Conservation (phyloP, 2,797 vertebrate genomes). For the Iguana delicatissima region DNA sequence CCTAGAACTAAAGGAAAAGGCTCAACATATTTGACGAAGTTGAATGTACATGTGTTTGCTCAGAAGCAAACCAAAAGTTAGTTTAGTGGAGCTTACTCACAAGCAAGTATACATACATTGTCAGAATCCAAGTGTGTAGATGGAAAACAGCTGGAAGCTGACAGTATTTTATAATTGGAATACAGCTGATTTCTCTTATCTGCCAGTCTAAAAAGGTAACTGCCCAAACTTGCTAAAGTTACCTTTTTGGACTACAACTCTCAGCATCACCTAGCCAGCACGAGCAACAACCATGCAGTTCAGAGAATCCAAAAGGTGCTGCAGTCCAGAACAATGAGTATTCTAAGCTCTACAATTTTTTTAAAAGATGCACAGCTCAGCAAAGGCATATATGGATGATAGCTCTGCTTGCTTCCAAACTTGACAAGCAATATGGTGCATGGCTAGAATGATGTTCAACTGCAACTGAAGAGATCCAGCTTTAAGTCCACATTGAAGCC, state of each 20-base stretch:
- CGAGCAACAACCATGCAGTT: no score
- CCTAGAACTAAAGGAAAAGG: no score
- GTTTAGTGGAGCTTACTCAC: background rate
- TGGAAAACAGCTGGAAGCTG: background rate
- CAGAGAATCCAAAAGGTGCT: no score
- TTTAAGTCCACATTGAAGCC: background rate
- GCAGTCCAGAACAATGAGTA: background rate
- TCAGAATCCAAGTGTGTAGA: background rate
- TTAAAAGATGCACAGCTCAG: background rate
- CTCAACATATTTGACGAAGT: no score
- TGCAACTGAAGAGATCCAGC: no score
- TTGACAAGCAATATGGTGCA: no score
- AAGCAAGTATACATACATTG: background rate
- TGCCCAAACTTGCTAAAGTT: background rate
- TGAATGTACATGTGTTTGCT: background rate
- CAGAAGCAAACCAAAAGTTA: background rate
- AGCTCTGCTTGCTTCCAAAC: background rate
- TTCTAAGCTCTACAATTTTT: background rate
- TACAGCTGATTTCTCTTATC: background rate
- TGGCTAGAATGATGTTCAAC: no score
- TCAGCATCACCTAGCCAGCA: background rate
- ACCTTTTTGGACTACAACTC: background rate
- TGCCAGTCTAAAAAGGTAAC: background rate
- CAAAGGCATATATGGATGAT: background rate
- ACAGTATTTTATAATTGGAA: background rate